Evolutionary conservation across 2,888 invertebrate genomes (phyloP), one percentile per base, ranked within the genome.

Genomic region (Megalurothrips usitatus): DNA sequence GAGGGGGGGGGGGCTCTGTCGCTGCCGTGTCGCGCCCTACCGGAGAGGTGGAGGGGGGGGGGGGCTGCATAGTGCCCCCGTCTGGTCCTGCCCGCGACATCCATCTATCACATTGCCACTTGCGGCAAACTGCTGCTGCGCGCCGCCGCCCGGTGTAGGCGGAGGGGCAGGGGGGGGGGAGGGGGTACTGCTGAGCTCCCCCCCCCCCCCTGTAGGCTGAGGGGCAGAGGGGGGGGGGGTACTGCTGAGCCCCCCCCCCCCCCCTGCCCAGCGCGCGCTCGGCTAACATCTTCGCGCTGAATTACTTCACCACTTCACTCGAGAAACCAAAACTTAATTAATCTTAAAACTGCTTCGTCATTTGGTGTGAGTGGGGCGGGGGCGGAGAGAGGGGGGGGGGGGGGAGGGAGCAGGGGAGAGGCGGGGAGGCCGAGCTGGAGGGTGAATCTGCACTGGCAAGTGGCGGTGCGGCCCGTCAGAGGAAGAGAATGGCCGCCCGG

Each of bases 281-380:
- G 8, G 68, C 68, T 12, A 75, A 75, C 68, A 75, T 75, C 68
- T 75, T 75, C 68, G 8, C 68, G 26, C 68, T 75, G 68, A 75
- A 75, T 75, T 75, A 75, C 68, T 23, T 75, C 26, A 75, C 68
- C 68, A 75, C 68, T 75, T 26, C 68, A 26, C 68, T 75, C 68
- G 68, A 75, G 68, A 75, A 75, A 26, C 68, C 68, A 75, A 75
- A n/a, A 75, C 68, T 75, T 75, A 75, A 75, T 75, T 75, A 75
- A 75, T 75, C 68, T 75, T 75, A 75, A 75, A 75, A 75, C 23
- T 26, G 68, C 68, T 23, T 12, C 68, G 68, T 75, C 68, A 75
- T 26, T 23, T 9, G 12, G 23, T 9, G 68, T n/a, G 26, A 68
- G 68, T n/a, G 68, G n/a, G 63, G n/a, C n/a, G n/a, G 63, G n/a